Evolutionary conservation across 2,113 vertebrate species (phyloP).

Genomic region (Cygnus atratus): DNA sequence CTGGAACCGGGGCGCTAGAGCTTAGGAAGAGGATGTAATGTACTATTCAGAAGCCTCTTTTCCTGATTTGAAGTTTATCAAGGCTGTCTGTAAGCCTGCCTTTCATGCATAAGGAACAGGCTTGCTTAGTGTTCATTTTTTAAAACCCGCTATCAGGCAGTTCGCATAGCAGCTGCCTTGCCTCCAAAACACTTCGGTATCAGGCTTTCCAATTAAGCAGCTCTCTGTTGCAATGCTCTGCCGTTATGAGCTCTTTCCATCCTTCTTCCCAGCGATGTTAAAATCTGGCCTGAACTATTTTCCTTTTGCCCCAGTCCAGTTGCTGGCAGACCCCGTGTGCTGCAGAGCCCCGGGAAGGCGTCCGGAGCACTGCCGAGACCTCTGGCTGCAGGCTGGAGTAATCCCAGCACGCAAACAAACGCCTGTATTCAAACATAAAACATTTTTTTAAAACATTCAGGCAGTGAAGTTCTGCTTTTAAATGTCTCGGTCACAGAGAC

Average conservation of each 20-base stretch:
- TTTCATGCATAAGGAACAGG: background rate
- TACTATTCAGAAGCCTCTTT: background rate
- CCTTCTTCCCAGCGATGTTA: background rate
- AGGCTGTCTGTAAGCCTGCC: background rate
- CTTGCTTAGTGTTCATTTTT: background rate
- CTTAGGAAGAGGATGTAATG: background rate
- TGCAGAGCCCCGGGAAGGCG: background rate
- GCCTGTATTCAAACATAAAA: background rate
- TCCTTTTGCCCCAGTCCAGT: background rate
- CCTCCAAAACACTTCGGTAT: background rate
- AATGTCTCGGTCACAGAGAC: background rate
- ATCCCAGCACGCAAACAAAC: constrained; percentile 15
- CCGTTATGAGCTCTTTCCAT: background rate
- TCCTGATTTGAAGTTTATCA: background rate
- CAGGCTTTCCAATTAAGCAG: background rate
- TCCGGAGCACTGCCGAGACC: background rate
- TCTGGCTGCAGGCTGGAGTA: constrained; percentile 1
- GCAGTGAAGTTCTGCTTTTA: constrained; percentile 20
- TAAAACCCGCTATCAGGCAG: background rate
- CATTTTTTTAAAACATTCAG: constrained; percentile 9
- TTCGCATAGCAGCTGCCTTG: constrained; percentile 39
- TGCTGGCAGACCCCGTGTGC: background rate
- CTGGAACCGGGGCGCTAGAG: background rate
- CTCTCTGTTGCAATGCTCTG: background rate
- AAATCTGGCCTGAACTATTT: background rate